phyloP scores from a whole-genome alignment of 2,888 invertebrate genomes.

The Pheosia tremula region DNA sequence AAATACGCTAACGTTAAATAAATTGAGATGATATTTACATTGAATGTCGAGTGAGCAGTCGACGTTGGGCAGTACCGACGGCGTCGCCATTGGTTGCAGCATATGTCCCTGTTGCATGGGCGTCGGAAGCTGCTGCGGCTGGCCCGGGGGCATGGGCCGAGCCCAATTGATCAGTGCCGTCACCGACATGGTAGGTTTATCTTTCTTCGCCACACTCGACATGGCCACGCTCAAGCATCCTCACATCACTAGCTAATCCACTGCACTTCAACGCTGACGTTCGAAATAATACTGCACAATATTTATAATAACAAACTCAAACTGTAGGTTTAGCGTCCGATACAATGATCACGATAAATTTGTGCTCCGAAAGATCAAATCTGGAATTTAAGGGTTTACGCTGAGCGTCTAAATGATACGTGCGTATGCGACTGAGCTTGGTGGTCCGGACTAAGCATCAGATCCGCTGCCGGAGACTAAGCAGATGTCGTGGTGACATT shows the following conservation, averaged over 20 bases:
- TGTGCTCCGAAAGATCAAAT: conserved; percentile 45
- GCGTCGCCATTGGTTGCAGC: conserved; percentile 51
- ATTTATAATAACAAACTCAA: conserved; percentile 36
- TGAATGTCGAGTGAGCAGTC: conserved; percentile 79
- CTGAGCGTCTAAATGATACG: conserved; percentile 50
- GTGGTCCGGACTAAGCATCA: conserved; percentile 60
- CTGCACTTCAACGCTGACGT: conserved; percentile 49
- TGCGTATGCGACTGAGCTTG: conserved; percentile 47
- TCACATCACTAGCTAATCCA: conserved; percentile 75
- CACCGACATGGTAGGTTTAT: conserved; percentile 94
- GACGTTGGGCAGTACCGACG: conserved; percentile 62
- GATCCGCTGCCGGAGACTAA: conserved; percentile 60
- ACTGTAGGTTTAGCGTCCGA: conserved; percentile 40
- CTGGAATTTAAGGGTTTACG: conserved; percentile 48
- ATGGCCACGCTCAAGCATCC: conserved; percentile 78
- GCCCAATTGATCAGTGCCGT: conserved; percentile 92
- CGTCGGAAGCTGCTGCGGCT: conserved; percentile 66
- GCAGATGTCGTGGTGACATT: conserved; percentile 76
- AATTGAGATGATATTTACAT: conserved; percentile 62
- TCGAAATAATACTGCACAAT: conserved; percentile 50
- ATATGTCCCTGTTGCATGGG: conserved; percentile 47
- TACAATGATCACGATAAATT: conserved; percentile 54
- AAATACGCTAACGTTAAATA: neutral
- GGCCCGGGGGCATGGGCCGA: conserved; percentile 74
- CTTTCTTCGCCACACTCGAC: conserved; percentile 91